Base-by-base conservation (phyloP, 2,797 vertebrate genomes). In the Rhynchonycteris naso region DNA sequence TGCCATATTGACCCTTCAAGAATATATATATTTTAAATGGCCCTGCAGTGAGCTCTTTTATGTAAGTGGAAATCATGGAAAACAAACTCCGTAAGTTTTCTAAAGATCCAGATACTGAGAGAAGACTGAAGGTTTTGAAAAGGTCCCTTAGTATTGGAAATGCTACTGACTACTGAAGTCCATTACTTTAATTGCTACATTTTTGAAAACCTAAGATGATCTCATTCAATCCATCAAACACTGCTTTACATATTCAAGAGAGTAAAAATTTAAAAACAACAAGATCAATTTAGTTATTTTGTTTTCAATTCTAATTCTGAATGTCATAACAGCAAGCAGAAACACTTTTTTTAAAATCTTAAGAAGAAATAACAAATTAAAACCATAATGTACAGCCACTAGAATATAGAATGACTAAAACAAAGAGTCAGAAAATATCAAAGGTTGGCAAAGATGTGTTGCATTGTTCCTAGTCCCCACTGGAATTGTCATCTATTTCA, bases 171-270 rank as follows among this genome's bases (percentile, higher is more conserved):
- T 50, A 7, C 59, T 63, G 26, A 63, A 94, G 65, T 96, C 95
- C 94, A 93, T 93, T 97, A 97, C 78, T 87, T 85, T 94, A 96
- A 97, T 96, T 97, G 93, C 90, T 78, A 21, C 89, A 30, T 82
- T 89, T 97, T 87, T 79, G 80, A 65, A 94, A 95, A 69, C 47
- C 66, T 93, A 66, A 86, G 59, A 94, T 96, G 91, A 94, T 95
- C 93, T 97, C 93, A 97, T 94, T 93, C 90, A 83, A 95, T 94
- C 74, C 69, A 92, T 85, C 68, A 93, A 94, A 43, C 16, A 43
- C 65, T 63, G 50, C 75, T 91, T 85, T 91, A 95, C 47, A 87
- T 96, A 88, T 84, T 52, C 26, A 89, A 82, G 63, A 78, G 19
- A 94, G 28, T 35, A 61, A 89, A 95, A 86, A 56, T 83, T 94